Conservation (phyloP, 2,888 invertebrate species). For the Pachymerium ferrugineum region DNA sequence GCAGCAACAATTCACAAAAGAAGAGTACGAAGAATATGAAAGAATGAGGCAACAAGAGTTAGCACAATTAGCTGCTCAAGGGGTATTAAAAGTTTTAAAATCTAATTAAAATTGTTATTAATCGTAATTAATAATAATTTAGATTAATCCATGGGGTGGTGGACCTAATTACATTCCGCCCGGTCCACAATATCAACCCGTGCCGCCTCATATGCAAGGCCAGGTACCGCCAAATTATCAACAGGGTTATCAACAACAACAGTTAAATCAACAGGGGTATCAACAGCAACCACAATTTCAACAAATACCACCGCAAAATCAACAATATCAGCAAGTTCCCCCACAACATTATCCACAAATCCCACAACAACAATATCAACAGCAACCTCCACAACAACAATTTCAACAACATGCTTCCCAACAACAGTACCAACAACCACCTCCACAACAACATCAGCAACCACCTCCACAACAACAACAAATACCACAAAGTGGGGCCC, state of each 20-base stretch:
- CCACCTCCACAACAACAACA: constrained; percentile 36
- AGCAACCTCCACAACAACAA: constrained; percentile 40
- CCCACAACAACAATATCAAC: constrained; percentile 38
- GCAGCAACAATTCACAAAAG: constrained; percentile 71
- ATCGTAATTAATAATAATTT: neutral
- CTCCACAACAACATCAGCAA: constrained; percentile 34
- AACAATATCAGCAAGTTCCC: neutral
- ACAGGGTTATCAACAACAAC: constrained; percentile 35
- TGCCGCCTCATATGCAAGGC: constrained; percentile 40
- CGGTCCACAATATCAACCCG: constrained; percentile 33
- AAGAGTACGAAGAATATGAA: constrained; percentile 75
- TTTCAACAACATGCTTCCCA: constrained; percentile 33
- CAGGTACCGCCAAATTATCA: constrained; percentile 41
- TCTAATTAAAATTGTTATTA: neutral
- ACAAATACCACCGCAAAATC: constrained; percentile 31
- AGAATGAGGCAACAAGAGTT: constrained; percentile 60
- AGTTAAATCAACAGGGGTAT: constrained; percentile 36
- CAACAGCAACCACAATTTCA: constrained; percentile 27
- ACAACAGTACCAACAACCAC: constrained; percentile 25
- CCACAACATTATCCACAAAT: constrained; percentile 33
- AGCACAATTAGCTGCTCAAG: constrained; percentile 51
- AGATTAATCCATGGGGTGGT: neutral
- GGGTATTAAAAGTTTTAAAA: neutral
- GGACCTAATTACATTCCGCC: neutral
- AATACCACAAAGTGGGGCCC: constrained; percentile 39